Percentiles rank a stretch among this genome's conserved stretches.
Evolutionary conservation across 2,888 invertebrate species (phyloP).

Genomic region (Drosophila mimica): DNA sequence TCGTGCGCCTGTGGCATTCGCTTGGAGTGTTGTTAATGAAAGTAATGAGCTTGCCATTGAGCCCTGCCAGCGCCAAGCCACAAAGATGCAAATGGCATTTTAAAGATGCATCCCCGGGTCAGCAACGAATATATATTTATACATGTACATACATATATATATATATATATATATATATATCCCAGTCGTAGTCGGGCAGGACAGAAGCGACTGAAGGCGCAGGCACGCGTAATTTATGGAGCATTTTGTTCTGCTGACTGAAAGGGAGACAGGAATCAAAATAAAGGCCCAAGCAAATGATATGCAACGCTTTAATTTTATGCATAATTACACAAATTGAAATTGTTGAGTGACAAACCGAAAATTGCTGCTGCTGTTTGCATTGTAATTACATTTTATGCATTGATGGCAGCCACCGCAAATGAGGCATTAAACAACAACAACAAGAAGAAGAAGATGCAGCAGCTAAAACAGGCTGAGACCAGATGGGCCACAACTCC

Average conservation of each 20-base stretch:
- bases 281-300: conserved; percentile 69
- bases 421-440: conserved; percentile 63
- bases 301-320: conserved; percentile 81
- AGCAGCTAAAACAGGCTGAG: neutral
- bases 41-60: conserved; percentile 76
- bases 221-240: conserved; percentile 81
- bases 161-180: neutral
- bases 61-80: conserved; percentile 67
- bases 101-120: conserved; percentile 81
- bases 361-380: conserved; percentile 43
- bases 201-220: conserved; percentile 34
- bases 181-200: neutral
- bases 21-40: conserved; percentile 79
- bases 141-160: neutral
- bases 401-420: conserved; percentile 40
- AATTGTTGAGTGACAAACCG: conserved; percentile 77
- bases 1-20: conserved; percentile 66
- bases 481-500: conserved; percentile 24
- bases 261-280: conserved; percentile 52
- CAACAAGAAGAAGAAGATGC: conserved; percentile 8
- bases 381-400: conserved; percentile 73
- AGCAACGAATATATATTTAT: conserved; percentile 26
- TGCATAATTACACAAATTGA: conserved; percentile 80
- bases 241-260: conserved; percentile 61
- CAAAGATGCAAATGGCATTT: conserved; percentile 84